Evolutionary conservation across 2,888 invertebrate species (phyloP).

Genomic region (Plagodis dolabraria): DNA sequence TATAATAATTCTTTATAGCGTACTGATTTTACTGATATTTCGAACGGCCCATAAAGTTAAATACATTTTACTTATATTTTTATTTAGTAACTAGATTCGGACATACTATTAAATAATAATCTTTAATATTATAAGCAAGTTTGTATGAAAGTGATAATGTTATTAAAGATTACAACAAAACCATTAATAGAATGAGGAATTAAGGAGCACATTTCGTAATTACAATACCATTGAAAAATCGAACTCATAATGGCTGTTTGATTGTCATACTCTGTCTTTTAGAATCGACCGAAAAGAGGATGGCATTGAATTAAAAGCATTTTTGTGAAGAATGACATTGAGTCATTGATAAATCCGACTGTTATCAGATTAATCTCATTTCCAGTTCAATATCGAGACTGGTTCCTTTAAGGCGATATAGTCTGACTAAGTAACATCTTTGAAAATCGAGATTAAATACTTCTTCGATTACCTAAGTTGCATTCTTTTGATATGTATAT

Average conservation of each 20-base stretch:
- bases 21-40: conserved; percentile 27
- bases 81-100: neutral
- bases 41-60: conserved; percentile 26
- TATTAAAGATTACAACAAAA: too few relatives aligned
- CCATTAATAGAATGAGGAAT: too few relatives aligned
- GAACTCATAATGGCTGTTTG: too few relatives aligned
- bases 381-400: conserved; percentile 46
- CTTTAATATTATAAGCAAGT: neutral
- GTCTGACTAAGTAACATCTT: too few relatives aligned
- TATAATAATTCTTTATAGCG: conserved; percentile 28
- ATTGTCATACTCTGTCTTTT: neutral
- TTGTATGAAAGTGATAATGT: too few relatives aligned
- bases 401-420: too few relatives aligned
- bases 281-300: conserved; percentile 13
- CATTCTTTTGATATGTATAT: too few relatives aligned
- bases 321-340: conserved; percentile 23
- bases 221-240: too few relatives aligned
- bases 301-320: conserved; percentile 24
- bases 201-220: too few relatives aligned
- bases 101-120: conserved; percentile 3
- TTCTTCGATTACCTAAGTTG: too few relatives aligned
- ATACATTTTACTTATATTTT: conserved; percentile 28
- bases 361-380: conserved; percentile 49
- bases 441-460: too few relatives aligned
- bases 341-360: conserved; percentile 34